phyloP scores from a whole-genome alignment of 2,113 vertebrate genomes.

The Sciurus niger region DNA sequence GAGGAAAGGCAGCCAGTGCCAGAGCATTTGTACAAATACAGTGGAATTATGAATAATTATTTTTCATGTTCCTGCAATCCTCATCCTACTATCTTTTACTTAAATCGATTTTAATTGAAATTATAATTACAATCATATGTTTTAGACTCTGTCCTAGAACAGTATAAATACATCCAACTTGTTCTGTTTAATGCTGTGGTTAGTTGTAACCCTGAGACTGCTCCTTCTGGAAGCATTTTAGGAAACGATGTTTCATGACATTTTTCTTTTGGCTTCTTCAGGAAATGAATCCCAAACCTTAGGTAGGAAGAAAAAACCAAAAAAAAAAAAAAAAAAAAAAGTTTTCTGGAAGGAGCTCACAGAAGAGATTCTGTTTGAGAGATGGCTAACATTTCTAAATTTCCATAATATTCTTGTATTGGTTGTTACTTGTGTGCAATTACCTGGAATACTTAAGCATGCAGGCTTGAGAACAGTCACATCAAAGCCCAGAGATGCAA shows the following conservation, averaged over 20 bases:
- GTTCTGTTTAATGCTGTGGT: neutral
- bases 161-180: neutral
- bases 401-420: neutral
- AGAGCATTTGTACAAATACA: neutral
- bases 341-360: neutral
- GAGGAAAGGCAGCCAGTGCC: neutral
- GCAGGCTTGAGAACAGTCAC: neutral
- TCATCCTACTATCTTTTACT: neutral
- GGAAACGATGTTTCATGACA: neutral
- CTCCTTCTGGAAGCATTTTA: neutral
- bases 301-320: neutral
- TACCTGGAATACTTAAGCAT: neutral
- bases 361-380: neutral
- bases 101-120: neutral
- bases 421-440: neutral
- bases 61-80: neutral
- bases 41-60: neutral
- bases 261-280: conserved; percentile 24
- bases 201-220: neutral
- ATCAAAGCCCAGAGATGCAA: conserved; percentile 26
- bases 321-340: neutral
- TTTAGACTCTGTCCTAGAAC: neutral
- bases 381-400: neutral
- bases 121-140: neutral
- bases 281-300: neutral